Conservation (phyloP, 2,113 vertebrate genomes). For the Perognathus longimembris region DNA sequence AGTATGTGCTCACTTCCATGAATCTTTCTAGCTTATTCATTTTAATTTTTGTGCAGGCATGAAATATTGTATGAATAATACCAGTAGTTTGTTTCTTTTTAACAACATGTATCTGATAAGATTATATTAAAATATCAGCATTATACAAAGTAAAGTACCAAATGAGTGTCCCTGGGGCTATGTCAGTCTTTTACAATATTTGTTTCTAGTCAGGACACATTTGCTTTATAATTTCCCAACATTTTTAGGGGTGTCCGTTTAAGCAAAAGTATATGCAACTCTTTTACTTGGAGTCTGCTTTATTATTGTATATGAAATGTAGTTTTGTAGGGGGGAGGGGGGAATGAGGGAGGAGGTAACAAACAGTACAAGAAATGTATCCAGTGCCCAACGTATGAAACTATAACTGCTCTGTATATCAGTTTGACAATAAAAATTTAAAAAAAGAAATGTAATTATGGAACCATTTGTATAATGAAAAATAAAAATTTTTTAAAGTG, state of each 20-base stretch:
- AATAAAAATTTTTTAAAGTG: too few relatives aligned
- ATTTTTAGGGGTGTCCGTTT: not conserved
- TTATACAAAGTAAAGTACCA: not conserved
- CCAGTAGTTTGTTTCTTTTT: not conserved
- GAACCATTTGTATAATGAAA: too few relatives aligned
- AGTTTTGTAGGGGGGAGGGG: too few relatives aligned
- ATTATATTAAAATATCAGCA: not conserved
- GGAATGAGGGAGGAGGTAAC: too few relatives aligned
- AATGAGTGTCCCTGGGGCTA: not conserved
- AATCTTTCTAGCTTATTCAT: constrained; percentile 37
- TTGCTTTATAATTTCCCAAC: not conserved
- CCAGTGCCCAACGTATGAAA: too few relatives aligned
- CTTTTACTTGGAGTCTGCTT: not conserved
- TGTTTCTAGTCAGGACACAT: not conserved
- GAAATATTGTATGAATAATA: constrained; percentile 1
- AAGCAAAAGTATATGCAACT: not conserved
- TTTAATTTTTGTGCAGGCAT: constrained; percentile 35
- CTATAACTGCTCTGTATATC: too few relatives aligned
- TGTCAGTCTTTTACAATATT: not conserved
- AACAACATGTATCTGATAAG: not conserved
- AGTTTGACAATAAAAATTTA: too few relatives aligned
- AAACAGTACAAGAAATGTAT: too few relatives aligned
- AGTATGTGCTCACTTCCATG: not conserved
- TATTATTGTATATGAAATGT: not conserved
- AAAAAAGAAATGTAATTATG: too few relatives aligned